Conservation (phyloP, 1,140 invertebrate genomes). For the Schmidtea mediterranea region DNA sequence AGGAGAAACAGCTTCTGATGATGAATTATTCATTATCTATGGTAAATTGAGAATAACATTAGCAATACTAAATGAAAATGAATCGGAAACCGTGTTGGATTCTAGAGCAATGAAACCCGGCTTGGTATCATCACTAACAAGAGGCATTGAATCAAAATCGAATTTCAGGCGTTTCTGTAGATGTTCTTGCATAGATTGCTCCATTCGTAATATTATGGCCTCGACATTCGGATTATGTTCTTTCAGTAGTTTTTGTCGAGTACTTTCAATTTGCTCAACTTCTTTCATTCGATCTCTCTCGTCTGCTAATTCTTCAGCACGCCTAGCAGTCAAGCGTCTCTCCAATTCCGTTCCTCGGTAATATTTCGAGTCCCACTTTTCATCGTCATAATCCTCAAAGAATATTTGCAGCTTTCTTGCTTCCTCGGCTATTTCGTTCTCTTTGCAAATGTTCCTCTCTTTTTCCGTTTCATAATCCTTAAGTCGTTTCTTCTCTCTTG, state of each 20-base stretch:
- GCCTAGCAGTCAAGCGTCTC: slow-evolving; percentile 55
- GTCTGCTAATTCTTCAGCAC: slow-evolving; percentile 68
- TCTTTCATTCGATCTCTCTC: slow-evolving; percentile 59
- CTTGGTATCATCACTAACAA: too few species aligned
- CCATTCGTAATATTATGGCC: slow-evolving; percentile 34
- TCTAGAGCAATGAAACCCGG: too few species aligned
- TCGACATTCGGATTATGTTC: slow-evolving; percentile 50
- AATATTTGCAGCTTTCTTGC: slow-evolving; percentile 80
- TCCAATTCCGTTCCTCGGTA: slow-evolving; percentile 58
- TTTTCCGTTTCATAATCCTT: slow-evolving; percentile 71
- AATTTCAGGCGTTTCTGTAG: slow-evolving; percentile 2
- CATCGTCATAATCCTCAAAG: slow-evolving; percentile 89
- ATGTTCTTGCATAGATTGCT: slow-evolving; percentile 5
- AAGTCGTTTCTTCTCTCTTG: slow-evolving; percentile 58
- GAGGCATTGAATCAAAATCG: too few species aligned
- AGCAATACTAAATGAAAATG: too few species aligned
- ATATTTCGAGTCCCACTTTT: slow-evolving; percentile 77
- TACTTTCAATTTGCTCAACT: slow-evolving; percentile 62
- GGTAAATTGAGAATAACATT: too few species aligned
- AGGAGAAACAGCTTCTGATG: too few species aligned
- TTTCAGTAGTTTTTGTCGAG: slow-evolving; percentile 50
- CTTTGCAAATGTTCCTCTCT: slow-evolving; percentile 49
- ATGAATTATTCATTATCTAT: too few species aligned
- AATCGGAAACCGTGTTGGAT: too few species aligned
- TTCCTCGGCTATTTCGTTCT: slow-evolving; percentile 46